A percentile compares a stretch with the other conserved stretches of the same genome.
Conservation (phyloP, 2,113 vertebrate genomes). For the Campylorhamphus procurvoides region DNA sequence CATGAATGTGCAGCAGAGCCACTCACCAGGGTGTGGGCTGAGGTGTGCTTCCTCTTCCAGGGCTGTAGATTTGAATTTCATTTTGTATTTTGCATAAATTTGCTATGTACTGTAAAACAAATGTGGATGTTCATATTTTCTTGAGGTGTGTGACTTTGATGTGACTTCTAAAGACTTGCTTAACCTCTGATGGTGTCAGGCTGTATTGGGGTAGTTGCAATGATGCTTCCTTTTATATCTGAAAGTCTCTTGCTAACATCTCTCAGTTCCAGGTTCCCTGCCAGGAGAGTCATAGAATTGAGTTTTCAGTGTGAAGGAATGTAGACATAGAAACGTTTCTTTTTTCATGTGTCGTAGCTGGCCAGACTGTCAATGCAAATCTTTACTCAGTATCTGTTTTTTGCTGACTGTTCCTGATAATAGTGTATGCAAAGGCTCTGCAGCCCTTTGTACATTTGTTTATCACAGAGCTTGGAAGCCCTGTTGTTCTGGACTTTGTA, state of each 20-base stretch:
- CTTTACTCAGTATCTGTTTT: not conserved
- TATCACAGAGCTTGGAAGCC: not conserved
- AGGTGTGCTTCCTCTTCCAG: not conserved
- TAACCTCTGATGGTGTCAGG: not conserved
- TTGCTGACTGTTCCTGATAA: not conserved
- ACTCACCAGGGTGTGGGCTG: not conserved
- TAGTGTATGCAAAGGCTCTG: not conserved
- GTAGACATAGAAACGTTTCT: not conserved
- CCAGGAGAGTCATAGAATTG: not conserved
- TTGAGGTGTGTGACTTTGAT: not conserved
- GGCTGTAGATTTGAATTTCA: not conserved
- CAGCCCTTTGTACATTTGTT: not conserved
- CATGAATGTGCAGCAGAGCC: not conserved
- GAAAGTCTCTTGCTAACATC: not conserved
- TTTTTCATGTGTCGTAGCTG: not conserved
- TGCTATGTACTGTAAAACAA: not conserved
- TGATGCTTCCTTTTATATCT: not conserved
- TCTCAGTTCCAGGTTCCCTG: not conserved
- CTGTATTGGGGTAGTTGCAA: not conserved
- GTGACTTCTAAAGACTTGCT: not conserved
- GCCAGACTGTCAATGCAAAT: accelerated
- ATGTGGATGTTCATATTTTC: not conserved
- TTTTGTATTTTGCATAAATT: not conserved
- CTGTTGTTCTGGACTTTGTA: not conserved
- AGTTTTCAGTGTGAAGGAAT: not conserved